Base-by-base conservation (phyloP, 2,797 vertebrate species). In the Bucorvus abyssinicus region DNA sequence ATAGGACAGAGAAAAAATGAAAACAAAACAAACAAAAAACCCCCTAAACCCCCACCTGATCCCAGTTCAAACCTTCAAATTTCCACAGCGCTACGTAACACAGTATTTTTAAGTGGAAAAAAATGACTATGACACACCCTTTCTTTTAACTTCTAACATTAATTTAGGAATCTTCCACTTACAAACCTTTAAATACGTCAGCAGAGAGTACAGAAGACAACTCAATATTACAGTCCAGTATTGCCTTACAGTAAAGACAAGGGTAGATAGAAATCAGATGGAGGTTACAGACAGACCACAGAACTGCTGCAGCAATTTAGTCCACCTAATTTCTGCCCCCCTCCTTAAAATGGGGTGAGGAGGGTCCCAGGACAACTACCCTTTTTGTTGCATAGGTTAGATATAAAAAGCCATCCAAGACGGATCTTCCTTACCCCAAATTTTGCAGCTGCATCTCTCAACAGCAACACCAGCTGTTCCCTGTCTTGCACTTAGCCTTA, bases 1-100 rank as follows among this genome's bases (percentile, higher is more conserved):
- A 97, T 0, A 96, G 47, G 60, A 75, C 29, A 94, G 22, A 91
- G 52, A 53, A 95, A 84, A 89, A 92, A 96, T 87, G 20, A 76
- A 93, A 91, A 95, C 78, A 89, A 91, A 93, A 52, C 38, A 38
- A 52, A 16, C 18, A 13, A 53, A 77, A 22, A 40, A 6, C 0
- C 4, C 23, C n/a, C 22, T 17, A 61, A 38, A 75, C 15, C 15
- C 4, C 36, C 23, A 63, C 6, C 30, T 11, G 3, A 76, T 26
- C 9, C 18, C 29, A 71, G 20, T 74, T 47, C 24, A 64, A 91
- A 26, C 7, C 22, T 22, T 17, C 20, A 19, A 3, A 78, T 64
- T 75, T 50, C 29, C 27, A 42, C 27, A 77, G 29, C 49, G 14
- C 16, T 22, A 45, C 0, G 0, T 26, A 75, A 74, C 8, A 67